Conservation (phyloP, 2,113 vertebrate species). For the Macaca fascicularis region T2T-MFA8v1.1 NC_088381.1:27307001-27307500, state of each 20-base stretch:
- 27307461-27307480: too few species aligned
- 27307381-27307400: neutral
- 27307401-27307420: neutral
- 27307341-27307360: neutral
- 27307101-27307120: neutral
- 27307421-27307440: too few species aligned
- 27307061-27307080: neutral
- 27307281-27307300: neutral
- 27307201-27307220: neutral
- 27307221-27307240: neutral
- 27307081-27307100: conserved; percentile 3
- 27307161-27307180: neutral
- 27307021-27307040: neutral
- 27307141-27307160: neutral
- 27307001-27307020: neutral
- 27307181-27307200: conserved; percentile 2
- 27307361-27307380: neutral
- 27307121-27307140: neutral
- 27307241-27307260: conserved; percentile 9
- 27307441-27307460: too few species aligned
- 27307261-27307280: neutral
- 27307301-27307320: neutral
- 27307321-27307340: neutral
- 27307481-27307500: too few species aligned
- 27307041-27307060: neutral